Evolutionary conservation across 2,113 vertebrate species (phyloP).

Genomic region (Paratilapia polleni): DNA sequence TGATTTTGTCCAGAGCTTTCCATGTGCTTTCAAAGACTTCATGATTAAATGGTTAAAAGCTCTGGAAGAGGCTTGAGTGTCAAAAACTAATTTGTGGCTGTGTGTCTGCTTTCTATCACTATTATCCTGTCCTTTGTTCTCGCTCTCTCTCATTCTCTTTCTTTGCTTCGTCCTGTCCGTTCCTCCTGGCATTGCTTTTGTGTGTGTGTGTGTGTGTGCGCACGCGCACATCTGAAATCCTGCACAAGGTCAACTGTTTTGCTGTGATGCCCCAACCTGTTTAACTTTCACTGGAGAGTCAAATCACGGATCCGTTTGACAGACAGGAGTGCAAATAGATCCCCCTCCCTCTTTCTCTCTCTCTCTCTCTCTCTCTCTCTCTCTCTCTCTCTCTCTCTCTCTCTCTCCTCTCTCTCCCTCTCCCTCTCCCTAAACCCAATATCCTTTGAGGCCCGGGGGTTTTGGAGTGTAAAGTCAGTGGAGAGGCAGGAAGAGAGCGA

Average conservation of each 20-base stretch:
- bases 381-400: not conserved
- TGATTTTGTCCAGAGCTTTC: not conserved
- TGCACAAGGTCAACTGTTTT: slow-evolving; percentile 51
- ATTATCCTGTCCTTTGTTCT: not conserved
- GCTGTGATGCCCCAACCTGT: slow-evolving; percentile 31
- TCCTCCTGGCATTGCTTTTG: not conserved
- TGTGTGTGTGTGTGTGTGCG: not conserved
- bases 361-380: not conserved
- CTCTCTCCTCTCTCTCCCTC: no score
- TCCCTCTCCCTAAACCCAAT: slow-evolving; percentile 67
- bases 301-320: slow-evolving; percentile 41
- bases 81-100: slow-evolving; percentile 1
- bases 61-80: not conserved
- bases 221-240: slow-evolving; percentile 12
- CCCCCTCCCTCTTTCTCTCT: not conserved
- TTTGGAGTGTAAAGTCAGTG: slow-evolving; percentile 74
- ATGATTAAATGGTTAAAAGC: slow-evolving; percentile 1
- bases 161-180: not conserved
- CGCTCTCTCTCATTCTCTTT: not conserved
- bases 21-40: not conserved
- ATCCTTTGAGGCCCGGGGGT: slow-evolving; percentile 77
- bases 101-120: slow-evolving; percentile 6
- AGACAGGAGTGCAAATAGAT: slow-evolving; percentile 42
- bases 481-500: slow-evolving; percentile 78
- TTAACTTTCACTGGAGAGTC: slow-evolving; percentile 45